Percentiles rank a stretch among this genome's conserved stretches.
phyloP scores from a whole-genome alignment of 2,113 vertebrate genomes.

The Aramus guarauna region DNA sequence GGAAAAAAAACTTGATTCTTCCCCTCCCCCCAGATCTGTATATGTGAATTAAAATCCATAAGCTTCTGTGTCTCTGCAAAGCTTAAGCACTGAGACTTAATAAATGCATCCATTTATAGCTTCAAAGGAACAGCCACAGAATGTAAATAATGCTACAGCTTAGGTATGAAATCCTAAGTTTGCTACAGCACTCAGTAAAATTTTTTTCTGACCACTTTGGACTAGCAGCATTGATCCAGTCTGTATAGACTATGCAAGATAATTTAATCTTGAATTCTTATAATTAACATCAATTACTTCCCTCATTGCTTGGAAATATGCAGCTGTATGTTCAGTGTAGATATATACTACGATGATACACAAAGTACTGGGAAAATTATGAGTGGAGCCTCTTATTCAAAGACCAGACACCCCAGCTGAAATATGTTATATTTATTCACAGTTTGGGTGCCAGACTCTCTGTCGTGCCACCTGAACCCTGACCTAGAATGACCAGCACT shows the following conservation, averaged over 20 bases:
- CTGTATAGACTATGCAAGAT: not conserved
- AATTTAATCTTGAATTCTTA: not conserved
- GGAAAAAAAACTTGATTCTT: not conserved
- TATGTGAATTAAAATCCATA: not conserved
- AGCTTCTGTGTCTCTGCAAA: not conserved
- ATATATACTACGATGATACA: not conserved
- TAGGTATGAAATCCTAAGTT: not conserved
- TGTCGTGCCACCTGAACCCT: not conserved
- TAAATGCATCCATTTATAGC: not conserved
- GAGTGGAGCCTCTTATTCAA: not conserved
- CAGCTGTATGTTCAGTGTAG: not conserved
- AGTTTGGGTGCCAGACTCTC: slow-evolving; percentile 35
- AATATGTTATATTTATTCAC: slow-evolving; percentile 16
- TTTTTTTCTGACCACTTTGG: not conserved
- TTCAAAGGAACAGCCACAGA: not conserved
- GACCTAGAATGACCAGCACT: not conserved
- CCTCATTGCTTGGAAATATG: not conserved
- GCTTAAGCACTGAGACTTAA: not conserved
- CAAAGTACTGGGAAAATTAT: not conserved
- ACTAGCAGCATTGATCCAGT: not conserved
- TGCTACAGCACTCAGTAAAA: not conserved
- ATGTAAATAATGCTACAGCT: not conserved
- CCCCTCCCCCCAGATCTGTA: not conserved
- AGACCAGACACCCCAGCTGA: not conserved
- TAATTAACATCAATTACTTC: not conserved